phyloP scores from a whole-genome alignment of 1,140 invertebrate genomes.

The Drosophila suzukii region DNA sequence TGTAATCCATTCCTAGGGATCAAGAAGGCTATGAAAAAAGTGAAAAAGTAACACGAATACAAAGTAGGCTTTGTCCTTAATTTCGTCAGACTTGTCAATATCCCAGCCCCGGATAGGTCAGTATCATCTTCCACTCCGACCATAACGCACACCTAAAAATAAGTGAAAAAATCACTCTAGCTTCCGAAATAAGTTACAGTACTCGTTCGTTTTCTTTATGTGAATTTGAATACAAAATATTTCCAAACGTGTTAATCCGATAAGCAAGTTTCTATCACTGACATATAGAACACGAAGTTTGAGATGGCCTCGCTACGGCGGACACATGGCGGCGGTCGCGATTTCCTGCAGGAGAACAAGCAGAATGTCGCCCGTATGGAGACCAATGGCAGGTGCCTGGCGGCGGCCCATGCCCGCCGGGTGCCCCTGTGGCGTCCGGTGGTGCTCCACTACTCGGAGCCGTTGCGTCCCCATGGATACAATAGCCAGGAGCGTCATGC shows the following conservation, averaged over 20 bases:
- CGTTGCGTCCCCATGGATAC: slow-evolving; percentile 14
- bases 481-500: background rate
- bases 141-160: slow-evolving; percentile 30
- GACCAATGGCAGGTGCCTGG: slow-evolving; percentile 9
- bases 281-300: background rate
- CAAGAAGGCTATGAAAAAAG: background rate
- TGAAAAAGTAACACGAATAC: background rate
- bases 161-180: background rate
- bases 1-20: background rate
- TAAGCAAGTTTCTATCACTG: background rate
- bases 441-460: slow-evolving; percentile 28
- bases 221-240: background rate
- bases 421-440: slow-evolving; percentile 46
- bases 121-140: slow-evolving; percentile 23
- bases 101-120: background rate
- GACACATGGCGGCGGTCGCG: slow-evolving; percentile 30
- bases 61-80: slow-evolving; percentile 6
- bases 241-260: background rate
- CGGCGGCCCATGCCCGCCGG: slow-evolving; percentile 16
- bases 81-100: background rate
- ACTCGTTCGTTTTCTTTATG: slow-evolving; percentile 3
- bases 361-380: slow-evolving; percentile 20
- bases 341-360: slow-evolving; percentile 47
- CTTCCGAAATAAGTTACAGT: slow-evolving; percentile 7
- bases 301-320: slow-evolving; percentile 9